A percentile compares a stretch with the other conserved stretches of the same genome.
phyloP scores from a whole-genome alignment of 2,797 vertebrate species.

The Microctenopoma lineatum region DNA sequence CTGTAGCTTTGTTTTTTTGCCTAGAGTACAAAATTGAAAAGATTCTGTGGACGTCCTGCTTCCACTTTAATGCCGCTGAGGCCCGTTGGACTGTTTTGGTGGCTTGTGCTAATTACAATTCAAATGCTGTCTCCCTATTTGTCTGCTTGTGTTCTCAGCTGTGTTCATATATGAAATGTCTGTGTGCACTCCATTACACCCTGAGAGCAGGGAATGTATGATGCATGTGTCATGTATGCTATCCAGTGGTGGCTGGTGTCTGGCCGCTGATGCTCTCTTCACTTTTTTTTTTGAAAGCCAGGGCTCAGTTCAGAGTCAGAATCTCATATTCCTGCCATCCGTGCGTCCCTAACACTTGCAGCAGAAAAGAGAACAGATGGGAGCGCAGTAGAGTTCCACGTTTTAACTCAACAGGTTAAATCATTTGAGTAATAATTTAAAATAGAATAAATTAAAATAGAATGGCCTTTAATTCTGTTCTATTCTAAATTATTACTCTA shows the following conservation, averaged over 20 bases:
- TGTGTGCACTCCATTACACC: background rate
- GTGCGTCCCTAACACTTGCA: background rate
- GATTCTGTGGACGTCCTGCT: conserved; percentile 32
- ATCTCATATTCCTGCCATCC: background rate
- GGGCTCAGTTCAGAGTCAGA: background rate
- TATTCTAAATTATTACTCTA: too few species aligned
- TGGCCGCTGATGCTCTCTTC: too few species aligned
- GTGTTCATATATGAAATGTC: conserved; percentile 12
- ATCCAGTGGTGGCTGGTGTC: too few species aligned
- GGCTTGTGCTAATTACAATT: conserved; percentile 57
- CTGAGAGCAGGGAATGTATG: conserved; percentile 25
- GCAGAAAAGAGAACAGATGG: background rate
- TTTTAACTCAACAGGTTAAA: background rate
- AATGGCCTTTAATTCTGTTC: too few species aligned
- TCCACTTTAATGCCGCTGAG: conserved; percentile 36
- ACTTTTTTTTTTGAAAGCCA: too few species aligned
- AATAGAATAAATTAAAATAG: too few species aligned
- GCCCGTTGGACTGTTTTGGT: conserved; percentile 31
- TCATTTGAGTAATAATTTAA: too few species aligned
- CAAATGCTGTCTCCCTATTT: conserved; percentile 15
- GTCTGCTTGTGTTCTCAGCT: conserved; percentile 33
- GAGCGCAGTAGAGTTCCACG: background rate
- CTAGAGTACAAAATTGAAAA: conserved; percentile 41
- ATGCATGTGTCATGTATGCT: background rate
- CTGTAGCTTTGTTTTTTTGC: conserved; percentile 45